Evolutionary conservation across 2,113 vertebrate species (phyloP).

Genomic region (Bubo scandiacus): DNA sequence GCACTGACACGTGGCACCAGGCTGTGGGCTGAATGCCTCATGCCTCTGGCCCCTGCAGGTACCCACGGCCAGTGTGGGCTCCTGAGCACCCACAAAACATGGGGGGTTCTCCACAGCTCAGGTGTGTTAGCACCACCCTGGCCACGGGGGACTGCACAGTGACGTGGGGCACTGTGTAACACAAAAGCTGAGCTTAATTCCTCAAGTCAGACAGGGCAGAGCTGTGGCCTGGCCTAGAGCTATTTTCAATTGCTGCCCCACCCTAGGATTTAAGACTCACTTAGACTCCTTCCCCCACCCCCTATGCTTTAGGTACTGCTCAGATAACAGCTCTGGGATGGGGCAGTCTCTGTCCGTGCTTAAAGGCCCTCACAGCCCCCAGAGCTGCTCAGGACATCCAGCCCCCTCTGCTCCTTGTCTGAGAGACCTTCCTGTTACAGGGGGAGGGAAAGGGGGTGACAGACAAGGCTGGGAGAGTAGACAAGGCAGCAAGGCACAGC

Average conservation of each 20-base stretch:
- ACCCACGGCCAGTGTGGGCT: background rate
- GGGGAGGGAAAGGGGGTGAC: background rate
- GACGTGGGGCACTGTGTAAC: too few relatives aligned
- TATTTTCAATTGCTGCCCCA: background rate
- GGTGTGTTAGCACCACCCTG: background rate
- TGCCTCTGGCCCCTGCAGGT: too few relatives aligned
- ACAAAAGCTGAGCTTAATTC: background rate
- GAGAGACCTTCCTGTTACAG: accelerated
- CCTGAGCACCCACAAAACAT: background rate
- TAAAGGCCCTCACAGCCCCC: background rate
- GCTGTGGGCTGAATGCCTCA: accelerated
- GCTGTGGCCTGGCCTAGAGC: background rate
- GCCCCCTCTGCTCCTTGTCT: background rate
- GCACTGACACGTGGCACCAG: background rate
- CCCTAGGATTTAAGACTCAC: background rate
- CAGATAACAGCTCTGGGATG: background rate
- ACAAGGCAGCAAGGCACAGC: constrained; percentile 18
- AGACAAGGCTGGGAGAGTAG: background rate
- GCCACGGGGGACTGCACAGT: too few relatives aligned
- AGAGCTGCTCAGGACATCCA: accelerated
- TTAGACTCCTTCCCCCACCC: background rate
- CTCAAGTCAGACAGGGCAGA: background rate
- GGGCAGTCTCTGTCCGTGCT: background rate
- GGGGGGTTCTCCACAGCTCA: too few relatives aligned
- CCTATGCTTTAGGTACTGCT: accelerated